phyloP scores from a whole-genome alignment of 2,888 invertebrate genomes.

The Encarsia formosa region DNA sequence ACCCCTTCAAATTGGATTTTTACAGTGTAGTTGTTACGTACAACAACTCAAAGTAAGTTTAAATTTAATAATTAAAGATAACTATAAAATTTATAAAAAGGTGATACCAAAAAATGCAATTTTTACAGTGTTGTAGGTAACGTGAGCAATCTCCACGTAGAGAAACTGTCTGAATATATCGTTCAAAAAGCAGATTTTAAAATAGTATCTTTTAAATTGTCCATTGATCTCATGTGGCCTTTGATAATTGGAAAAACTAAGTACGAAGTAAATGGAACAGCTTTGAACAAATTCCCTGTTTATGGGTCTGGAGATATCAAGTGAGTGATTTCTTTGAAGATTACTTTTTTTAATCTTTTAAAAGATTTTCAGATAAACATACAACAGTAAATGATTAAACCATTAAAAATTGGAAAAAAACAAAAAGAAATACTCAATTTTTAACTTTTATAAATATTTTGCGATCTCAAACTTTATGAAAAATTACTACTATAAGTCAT shows the following conservation, averaged over 20 bases:
- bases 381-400: too few species aligned
- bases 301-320: constrained; percentile 25
- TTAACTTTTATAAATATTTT: too few species aligned
- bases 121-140: constrained; percentile 1
- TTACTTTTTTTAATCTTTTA: not conserved
- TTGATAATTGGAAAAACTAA: constrained; percentile 7
- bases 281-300: constrained; percentile 11
- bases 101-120: too few species aligned
- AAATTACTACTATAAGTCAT: too few species aligned
- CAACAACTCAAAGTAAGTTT: not conserved
- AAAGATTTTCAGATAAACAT: not conserved
- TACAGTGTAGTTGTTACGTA: not conserved
- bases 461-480: too few species aligned
- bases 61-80: too few species aligned
- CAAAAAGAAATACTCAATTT: too few species aligned
- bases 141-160: constrained; percentile 4
- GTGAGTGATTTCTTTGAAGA: constrained; percentile 15
- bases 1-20: constrained; percentile 29
- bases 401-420: too few species aligned
- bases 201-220: constrained; percentile 14
- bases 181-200: constrained; percentile 23
- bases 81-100: too few species aligned
- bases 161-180: constrained; percentile 20
- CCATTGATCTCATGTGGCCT: constrained; percentile 17
- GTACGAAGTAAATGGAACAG: constrained; percentile 12